Evolutionary conservation across 1,140 invertebrate genomes (phyloP).

Genomic region (Drosophila pseudoananassae): DNA sequence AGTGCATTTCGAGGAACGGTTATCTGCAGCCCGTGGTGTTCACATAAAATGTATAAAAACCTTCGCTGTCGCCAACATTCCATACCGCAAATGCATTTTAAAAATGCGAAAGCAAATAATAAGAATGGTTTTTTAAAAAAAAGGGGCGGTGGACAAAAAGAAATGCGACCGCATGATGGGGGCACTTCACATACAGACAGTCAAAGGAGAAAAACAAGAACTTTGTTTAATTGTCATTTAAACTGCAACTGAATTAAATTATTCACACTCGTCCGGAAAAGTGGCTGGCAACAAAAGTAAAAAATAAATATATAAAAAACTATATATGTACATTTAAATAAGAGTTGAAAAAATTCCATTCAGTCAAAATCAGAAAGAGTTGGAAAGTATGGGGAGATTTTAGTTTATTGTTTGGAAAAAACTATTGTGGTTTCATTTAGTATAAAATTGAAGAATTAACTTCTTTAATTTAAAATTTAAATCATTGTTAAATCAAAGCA

Average conservation of each 20-base stretch:
- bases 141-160: constrained; percentile 34
- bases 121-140: constrained; percentile 32
- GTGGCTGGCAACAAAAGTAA: constrained; percentile 23
- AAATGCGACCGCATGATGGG: constrained; percentile 42
- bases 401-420: no score
- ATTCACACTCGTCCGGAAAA: constrained; percentile 53
- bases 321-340: not conserved
- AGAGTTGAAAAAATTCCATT: not conserved
- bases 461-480: not conserved
- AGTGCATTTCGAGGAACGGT: constrained; percentile 14
- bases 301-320: constrained; percentile 5
- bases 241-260: constrained; percentile 69
- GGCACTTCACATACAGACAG: constrained; percentile 51
- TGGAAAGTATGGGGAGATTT: not conserved
- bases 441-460: not conserved
- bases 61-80: constrained; percentile 49
- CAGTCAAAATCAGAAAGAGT: not conserved
- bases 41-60: constrained; percentile 55
- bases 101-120: constrained; percentile 56
- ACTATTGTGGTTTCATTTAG: not conserved
- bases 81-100: constrained; percentile 58
- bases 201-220: constrained; percentile 44
- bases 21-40: constrained; percentile 25
- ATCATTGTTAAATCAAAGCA: not conserved
- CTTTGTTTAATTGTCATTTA: constrained; percentile 57